phyloP scores from a whole-genome alignment of 2,113 vertebrate genomes.

The Dendrocopos noguchii region DNA sequence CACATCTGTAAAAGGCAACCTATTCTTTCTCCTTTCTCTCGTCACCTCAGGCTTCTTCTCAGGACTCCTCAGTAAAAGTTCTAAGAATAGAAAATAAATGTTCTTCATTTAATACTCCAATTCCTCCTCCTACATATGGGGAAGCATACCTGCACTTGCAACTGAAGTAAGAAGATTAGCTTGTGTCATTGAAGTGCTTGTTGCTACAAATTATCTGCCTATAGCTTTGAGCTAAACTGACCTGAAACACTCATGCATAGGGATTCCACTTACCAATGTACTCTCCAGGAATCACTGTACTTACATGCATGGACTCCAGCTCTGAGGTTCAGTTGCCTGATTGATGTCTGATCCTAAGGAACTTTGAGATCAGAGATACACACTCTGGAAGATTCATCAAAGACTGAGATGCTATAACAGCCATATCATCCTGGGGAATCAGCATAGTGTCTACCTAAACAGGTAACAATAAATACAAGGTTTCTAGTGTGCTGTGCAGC shows the following conservation, averaged over 20 bases:
- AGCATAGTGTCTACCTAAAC: background rate
- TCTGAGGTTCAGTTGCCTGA: background rate
- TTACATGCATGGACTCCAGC: background rate
- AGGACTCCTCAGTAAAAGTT: background rate
- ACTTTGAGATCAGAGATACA: background rate
- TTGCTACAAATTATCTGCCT: background rate
- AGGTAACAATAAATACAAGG: background rate
- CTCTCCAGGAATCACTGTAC: background rate
- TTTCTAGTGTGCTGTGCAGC: background rate
- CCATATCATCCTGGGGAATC: background rate
- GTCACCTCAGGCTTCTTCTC: background rate
- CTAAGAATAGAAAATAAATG: background rate
- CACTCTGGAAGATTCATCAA: background rate
- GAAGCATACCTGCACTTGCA: background rate
- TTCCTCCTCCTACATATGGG: background rate
- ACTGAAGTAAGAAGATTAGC: background rate
- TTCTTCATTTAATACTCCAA: background rate
- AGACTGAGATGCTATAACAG: background rate
- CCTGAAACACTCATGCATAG: background rate
- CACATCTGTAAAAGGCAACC: background rate
- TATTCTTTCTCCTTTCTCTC: background rate
- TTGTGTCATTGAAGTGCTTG: background rate
- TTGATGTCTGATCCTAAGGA: background rate
- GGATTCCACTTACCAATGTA: background rate
- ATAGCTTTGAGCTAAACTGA: background rate